Conservation (phyloP, 2,888 invertebrate species). For the Arctia plantaginis region DNA sequence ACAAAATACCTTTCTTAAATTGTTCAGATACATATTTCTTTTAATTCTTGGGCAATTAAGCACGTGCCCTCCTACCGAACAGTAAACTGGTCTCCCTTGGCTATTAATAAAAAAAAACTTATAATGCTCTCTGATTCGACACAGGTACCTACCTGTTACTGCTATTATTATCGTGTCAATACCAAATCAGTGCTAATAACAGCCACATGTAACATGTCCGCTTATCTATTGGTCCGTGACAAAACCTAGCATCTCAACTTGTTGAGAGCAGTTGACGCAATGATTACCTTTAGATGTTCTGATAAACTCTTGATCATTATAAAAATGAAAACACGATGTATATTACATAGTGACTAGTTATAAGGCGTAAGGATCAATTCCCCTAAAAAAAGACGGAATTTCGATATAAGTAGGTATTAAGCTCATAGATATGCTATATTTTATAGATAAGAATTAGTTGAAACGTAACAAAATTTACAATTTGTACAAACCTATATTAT, state of each 20-base stretch:
- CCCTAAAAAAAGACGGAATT: background rate
- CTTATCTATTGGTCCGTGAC: slow-evolving; percentile 60
- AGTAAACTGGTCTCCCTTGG: background rate
- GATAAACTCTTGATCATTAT: slow-evolving; percentile 52
- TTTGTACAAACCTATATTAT: too few species aligned
- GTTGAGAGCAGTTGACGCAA: slow-evolving; percentile 55
- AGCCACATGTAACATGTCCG: slow-evolving; percentile 18
- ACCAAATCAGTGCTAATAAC: slow-evolving; percentile 14
- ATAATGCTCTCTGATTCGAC: background rate
- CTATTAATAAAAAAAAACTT: background rate
- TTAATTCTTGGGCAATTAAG: background rate
- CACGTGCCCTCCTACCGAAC: background rate
- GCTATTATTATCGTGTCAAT: slow-evolving; percentile 15
- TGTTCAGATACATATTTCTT: background rate
- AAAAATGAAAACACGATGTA: slow-evolving; percentile 12
- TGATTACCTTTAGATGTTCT: slow-evolving; percentile 45
- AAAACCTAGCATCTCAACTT: slow-evolving; percentile 58
- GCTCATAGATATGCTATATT: too few species aligned
- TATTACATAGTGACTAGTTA: background rate
- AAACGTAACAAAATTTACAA: too few species aligned
- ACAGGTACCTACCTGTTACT: background rate
- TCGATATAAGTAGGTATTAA: background rate
- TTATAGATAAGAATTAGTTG: too few species aligned
- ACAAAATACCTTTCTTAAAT: too few species aligned
- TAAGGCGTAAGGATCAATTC: background rate